These are phyloP conservation scores for Clinocottus analis DNA, from an alignment of 2,113 vertebrate species.

Conservation along the genomic window DNA sequence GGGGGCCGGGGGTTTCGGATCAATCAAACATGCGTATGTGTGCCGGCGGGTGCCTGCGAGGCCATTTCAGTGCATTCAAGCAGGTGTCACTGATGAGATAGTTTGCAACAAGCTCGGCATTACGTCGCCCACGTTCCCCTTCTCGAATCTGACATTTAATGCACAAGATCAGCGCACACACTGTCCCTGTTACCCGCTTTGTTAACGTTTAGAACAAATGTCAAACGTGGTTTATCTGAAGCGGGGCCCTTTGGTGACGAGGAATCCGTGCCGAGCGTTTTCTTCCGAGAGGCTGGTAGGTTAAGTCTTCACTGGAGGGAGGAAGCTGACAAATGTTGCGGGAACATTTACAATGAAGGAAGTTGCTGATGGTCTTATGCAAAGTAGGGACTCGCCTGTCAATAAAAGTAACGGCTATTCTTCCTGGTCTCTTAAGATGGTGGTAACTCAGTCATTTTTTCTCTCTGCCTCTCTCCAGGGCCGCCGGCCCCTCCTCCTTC, in stretches of 20 bases:
- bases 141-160: constrained; percentile 10
- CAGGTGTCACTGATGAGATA: constrained; percentile 53
- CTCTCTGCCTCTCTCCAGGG: constrained; percentile 77
- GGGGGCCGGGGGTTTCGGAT: constrained; percentile 48
- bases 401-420: neutral
- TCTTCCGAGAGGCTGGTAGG: neutral
- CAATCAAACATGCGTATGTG: constrained; percentile 19
- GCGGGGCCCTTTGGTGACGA: neutral
- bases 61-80: constrained; percentile 57
- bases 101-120: constrained; percentile 38
- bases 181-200: neutral
- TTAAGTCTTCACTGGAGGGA: neutral
- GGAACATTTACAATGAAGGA: neutral
- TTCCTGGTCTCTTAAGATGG: neutral
- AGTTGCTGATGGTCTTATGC: neutral
- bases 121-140: neutral
- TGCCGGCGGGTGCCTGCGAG: neutral
- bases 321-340: neutral
- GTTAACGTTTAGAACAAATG: constrained; percentile 5
- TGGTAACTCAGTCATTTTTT: neutral
- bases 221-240: neutral
- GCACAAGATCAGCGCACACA: neutral
- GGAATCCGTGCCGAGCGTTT: neutral
- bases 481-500: constrained; percentile 89
- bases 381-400: neutral